Percentiles rank a stretch among this genome's conserved stretches.
These are phyloP conservation scores for Tipula unca DNA, from an alignment of 2,888 invertebrate species.

Conservation along the genomic window DNA sequence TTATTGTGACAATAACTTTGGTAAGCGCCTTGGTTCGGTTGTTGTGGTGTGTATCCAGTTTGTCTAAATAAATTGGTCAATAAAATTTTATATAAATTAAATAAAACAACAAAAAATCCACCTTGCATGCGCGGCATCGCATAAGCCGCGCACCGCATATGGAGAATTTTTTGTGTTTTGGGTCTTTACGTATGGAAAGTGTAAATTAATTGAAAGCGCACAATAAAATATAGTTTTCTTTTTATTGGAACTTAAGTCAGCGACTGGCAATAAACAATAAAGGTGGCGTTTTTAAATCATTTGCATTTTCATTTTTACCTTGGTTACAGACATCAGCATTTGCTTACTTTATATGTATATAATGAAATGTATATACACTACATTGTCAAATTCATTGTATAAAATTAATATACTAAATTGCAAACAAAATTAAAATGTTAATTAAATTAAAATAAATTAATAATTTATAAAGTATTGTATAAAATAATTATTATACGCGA, in stretches of 20 bases:
- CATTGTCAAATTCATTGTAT: too few relatives aligned
- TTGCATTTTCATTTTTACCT: too few relatives aligned
- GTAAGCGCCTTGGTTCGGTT: neutral
- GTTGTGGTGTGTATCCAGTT: neutral
- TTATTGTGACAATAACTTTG: constrained; percentile 14
- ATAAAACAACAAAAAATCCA: neutral
- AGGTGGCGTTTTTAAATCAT: too few relatives aligned
- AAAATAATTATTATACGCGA: neutral
- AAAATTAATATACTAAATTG: too few relatives aligned
- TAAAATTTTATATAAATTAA: neutral
- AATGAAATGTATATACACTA: too few relatives aligned
- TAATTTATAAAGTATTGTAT: neutral
- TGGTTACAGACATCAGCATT: too few relatives aligned
- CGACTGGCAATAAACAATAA: neutral
- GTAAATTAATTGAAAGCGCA: neutral
- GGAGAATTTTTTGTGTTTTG: neutral
- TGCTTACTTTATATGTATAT: too few relatives aligned
- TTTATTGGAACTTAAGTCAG: neutral
- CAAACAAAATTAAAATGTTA: neutral
- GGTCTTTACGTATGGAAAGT: neutral
- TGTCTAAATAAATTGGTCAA: neutral
- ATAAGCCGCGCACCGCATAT: neutral
- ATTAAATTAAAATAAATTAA: neutral
- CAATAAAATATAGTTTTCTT: neutral
- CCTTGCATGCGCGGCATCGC: neutral